Evolutionary conservation across 2,888 invertebrate species (phyloP).

Genomic region (Zaprionus lineosus): DNA sequence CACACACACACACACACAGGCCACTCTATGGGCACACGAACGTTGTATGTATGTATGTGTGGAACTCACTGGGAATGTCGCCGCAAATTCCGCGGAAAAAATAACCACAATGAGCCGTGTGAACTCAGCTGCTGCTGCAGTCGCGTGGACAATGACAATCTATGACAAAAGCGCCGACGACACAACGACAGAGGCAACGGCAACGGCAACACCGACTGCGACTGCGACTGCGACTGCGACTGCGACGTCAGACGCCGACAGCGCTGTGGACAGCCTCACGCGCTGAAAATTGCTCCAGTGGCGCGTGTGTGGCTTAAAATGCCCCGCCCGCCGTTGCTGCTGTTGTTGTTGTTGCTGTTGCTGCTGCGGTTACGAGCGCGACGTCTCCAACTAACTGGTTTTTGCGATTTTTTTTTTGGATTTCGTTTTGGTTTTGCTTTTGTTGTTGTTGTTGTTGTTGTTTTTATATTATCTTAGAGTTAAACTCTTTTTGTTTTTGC

Average conservation of each 20-base stretch:
- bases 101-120: conserved; percentile 68
- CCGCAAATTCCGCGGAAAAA: conserved; percentile 61
- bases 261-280: conserved; percentile 46
- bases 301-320: conserved; percentile 69
- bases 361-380: conserved; percentile 19
- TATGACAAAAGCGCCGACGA: conserved; percentile 62
- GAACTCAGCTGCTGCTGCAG: conserved; percentile 72
- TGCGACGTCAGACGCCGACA: conserved; percentile 11
- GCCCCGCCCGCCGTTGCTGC: conserved; percentile 44
- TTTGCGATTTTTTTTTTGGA: too few species aligned
- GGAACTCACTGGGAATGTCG: conserved; percentile 71
- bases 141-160: conserved; percentile 72
- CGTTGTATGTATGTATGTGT: conserved; percentile 25
- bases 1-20: too few species aligned
- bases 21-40: conserved; percentile 5
- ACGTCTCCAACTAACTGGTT: conserved; percentile 50
- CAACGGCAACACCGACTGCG: not conserved
- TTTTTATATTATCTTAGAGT: conserved; percentile 38
- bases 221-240: not conserved
- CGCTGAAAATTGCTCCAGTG: conserved; percentile 64
- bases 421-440: conserved; percentile 44
- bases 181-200: too few species aligned
- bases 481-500: conserved; percentile 41
- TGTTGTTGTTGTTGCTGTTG: conserved; percentile 20
- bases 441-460: conserved; percentile 22